Evolutionary conservation across 2,888 invertebrate genomes (phyloP).

Genomic region (Entomobrya multifasciata): DNA sequence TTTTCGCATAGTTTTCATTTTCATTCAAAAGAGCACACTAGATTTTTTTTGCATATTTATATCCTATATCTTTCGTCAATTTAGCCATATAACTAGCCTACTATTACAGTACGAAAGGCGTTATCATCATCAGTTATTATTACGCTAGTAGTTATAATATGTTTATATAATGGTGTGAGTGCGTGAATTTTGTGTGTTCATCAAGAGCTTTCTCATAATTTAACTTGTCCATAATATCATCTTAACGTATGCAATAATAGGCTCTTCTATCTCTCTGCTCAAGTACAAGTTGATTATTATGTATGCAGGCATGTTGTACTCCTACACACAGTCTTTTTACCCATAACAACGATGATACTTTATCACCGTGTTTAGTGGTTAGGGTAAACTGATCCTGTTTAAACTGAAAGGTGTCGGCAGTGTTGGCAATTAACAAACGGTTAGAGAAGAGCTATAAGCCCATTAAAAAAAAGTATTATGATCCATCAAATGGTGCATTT

Average conservation of each 20-base stretch:
- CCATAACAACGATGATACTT: too few species aligned
- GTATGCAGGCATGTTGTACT: not conserved
- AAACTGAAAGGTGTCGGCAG: conserved; percentile 65
- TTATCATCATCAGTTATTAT: too few species aligned
- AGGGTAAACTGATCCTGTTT: conserved; percentile 66
- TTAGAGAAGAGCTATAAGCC: conserved; percentile 56
- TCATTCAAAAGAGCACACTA: too few species aligned
- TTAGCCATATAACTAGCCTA: too few species aligned
- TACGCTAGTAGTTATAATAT: too few species aligned
- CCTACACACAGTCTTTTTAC: conserved; percentile 3
- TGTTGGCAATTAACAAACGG: conserved; percentile 65
- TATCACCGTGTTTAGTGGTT: not conserved
- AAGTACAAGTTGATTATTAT: not conserved
- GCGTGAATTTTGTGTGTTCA: conserved; percentile 48
- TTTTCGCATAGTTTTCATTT: too few species aligned
- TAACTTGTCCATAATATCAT: conserved; percentile 27
- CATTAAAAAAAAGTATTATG: conserved; percentile 69
- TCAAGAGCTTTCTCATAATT: conserved; percentile 52
- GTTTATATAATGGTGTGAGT: not conserved
- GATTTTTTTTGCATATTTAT: too few species aligned
- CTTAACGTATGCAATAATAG: not conserved
- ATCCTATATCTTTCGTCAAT: too few species aligned
- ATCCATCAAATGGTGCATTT: conserved; percentile 62
- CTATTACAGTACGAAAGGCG: too few species aligned
- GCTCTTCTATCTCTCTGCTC: not conserved